Base-by-base conservation (phyloP, 1,140 invertebrate genomes). In the Leguminivora glycinivorella region DNA sequence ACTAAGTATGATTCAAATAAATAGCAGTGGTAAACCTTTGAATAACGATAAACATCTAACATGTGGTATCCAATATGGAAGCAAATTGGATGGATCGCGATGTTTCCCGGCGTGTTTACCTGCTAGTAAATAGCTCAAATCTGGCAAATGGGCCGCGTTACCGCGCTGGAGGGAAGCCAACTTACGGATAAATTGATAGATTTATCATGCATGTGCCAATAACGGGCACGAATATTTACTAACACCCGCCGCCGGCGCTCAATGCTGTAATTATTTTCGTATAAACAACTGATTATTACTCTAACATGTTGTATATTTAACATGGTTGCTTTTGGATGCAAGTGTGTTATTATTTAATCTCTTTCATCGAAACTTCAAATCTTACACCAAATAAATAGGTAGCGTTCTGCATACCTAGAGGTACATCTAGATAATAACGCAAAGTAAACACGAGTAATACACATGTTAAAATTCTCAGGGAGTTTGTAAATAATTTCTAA, bases 201-300 rank as follows among this genome's bases (percentile, higher is more conserved):
- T 63, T 63, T 29, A 63, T 26, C 26, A 63, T 63, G 26, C 58
- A 22, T 47, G 47, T 52, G 47, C 47, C 19, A 52, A 52, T 22
- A 22, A 22, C 19, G 47, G 17, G 17, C 10, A 19, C 17, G 43
- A 47, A 47, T 47, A 52, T 52, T 52, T 52, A 52, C 47, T 52
- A 9, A n/a, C 43, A 38, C 34, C 40, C 40, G 40, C 40, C 4
- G 40, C n/a, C n/a, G n/a, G n/a, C n/a, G 40, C 14, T 43, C 17
- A 52, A 52, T 52, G 47, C 6, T 22, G 47, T 9, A 52, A 52
- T 52, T 19, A 52, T 52, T 52, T 52, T 22, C 7, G 19, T 9
- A 52, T 52, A 52, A 52, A 52, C 47, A 52, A 52, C 19, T 22
- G 17, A n/a, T 52, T 52, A 52, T 52, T 9, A 52, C 17, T 52